Evolutionary conservation across 2,888 invertebrate species (phyloP), one percentile per base, ranked within the genome.

Genomic region (Dicycla oo): DNA sequence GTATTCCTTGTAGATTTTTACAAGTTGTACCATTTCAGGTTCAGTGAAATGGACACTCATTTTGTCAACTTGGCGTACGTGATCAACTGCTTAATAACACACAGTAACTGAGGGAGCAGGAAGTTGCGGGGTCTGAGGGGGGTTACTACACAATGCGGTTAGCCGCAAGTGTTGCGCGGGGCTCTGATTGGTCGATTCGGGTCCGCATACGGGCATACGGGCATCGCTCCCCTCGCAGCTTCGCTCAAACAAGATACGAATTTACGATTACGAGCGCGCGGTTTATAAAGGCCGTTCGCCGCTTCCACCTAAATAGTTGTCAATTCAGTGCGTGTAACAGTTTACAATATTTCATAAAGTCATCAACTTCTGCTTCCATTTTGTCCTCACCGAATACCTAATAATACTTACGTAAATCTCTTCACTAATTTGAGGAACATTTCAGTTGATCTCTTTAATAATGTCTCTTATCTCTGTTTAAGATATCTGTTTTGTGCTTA

Each of bases 21-120:
- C 82, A 18, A 85, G 80, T 65, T 71, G 66, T 18, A 73, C 56
- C 86, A 84, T 84, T 64, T 84, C 84, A 26, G 54, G 30, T 13
- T 86, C 86, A 0, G 80, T 73, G 18, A 85, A 80, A 51, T 82
- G 78, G 13, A 76, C 75, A 58, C 63, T 66, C 78, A 81, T 86
- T 75, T 72, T 76, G n/a, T 34, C 11, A 26, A 51, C 26, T 57
- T 56, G 20, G 47, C 20, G 51, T 54, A 54, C 63, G 69, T 63
- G 45, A 47, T n/a, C 54, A 18, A 38, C 13, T 34, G 30, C 51
- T 66, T 49, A 69, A 57, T 53, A 38, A 45, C 51, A 45, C 40
- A 43, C 69, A 63, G 20, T 30, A 10, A 75, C 76, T 79, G 66
- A 53, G 61, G 38, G 15, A 15, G 43, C 30, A 26, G 47, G n/a